These are phyloP conservation scores for Stomorhina lunata DNA, from an alignment of 2,888 invertebrate genomes.

Conservation along the genomic window DNA sequence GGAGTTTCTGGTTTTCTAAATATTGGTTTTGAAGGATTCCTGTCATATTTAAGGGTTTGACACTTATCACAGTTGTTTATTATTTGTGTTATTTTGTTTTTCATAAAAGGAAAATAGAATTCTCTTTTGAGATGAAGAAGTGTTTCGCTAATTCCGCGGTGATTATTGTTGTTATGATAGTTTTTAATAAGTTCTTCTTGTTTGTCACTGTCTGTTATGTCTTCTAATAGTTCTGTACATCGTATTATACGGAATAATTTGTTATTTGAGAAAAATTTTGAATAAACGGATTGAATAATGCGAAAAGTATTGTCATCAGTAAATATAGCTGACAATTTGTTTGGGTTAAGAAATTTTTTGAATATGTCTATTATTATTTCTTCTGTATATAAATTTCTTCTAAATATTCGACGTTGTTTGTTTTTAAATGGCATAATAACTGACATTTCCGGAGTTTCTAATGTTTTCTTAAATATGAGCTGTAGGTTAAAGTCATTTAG, in stretches of 20 bases:
- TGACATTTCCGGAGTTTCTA: slow-evolving; percentile 4
- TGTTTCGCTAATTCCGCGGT: slow-evolving; percentile 58
- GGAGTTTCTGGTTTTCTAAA: slow-evolving; percentile 51
- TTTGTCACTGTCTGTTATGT: slow-evolving; percentile 58
- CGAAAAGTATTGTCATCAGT: not conserved
- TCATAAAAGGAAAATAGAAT: slow-evolving; percentile 62
- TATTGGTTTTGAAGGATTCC: slow-evolving; percentile 59
- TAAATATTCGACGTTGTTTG: too few relatives aligned
- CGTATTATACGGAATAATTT: slow-evolving; percentile 32
- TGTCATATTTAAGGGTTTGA: slow-evolving; percentile 52
- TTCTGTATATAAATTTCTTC: slow-evolving; percentile 18
- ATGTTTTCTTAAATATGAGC: slow-evolving; percentile 48
- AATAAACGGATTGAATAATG: slow-evolving; percentile 27
- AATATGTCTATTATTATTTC: slow-evolving; percentile 44
- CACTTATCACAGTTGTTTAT: slow-evolving; percentile 65
- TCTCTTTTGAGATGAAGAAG: slow-evolving; percentile 52
- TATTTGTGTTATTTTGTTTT: slow-evolving; percentile 57
- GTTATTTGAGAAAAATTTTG: slow-evolving; percentile 6
- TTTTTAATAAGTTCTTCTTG: slow-evolving; percentile 61
- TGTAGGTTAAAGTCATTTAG: slow-evolving; percentile 59
- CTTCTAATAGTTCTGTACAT: slow-evolving; percentile 57
- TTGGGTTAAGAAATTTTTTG: slow-evolving; percentile 42
- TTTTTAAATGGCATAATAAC: not conserved
- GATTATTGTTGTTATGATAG: slow-evolving; percentile 62
- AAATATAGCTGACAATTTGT: slow-evolving; percentile 53